Evolutionary conservation across 2,113 vertebrate species (phyloP), one percentile per base, ranked within the genome.

Genomic region (Zeus faber): DNA sequence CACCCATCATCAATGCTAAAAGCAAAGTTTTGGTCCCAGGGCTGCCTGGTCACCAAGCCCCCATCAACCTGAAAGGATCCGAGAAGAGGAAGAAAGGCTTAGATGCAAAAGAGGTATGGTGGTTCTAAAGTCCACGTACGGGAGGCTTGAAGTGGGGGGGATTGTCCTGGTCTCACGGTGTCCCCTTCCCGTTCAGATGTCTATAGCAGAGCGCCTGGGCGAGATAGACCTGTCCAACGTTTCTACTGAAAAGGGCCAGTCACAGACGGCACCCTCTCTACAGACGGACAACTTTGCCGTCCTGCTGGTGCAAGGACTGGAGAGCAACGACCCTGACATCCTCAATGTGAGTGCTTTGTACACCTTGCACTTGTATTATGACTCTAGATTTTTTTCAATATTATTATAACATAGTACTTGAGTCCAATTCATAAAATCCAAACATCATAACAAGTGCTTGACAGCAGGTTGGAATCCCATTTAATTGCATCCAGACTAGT

Each of bases 341-440:
- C 73, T 99, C 66, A 97, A 98, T 60, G 97, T 97, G 87, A 92
- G 95, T 62, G n/a, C n/a, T n/a, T n/a, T n/a, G n/a, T n/a, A n/a
- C n/a, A n/a, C n/a, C n/a, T n/a, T n/a, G n/a, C n/a, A n/a, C n/a
- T n/a, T n/a, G n/a, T n/a, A n/a, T n/a, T n/a, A n/a, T n/a, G n/a
- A n/a, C n/a, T n/a, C n/a, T n/a, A n/a, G n/a, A n/a, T n/a, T n/a
- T n/a, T n/a, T n/a, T n/a, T n/a, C n/a, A n/a, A n/a, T n/a, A n/a
- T n/a, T n/a, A n/a, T n/a, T n/a, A n/a, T n/a, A n/a, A n/a, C n/a
- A n/a, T n/a, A n/a, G n/a, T n/a, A n/a, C n/a, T n/a, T n/a, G n/a
- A n/a, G n/a, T n/a, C n/a, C n/a, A n/a, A n/a, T n/a, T n/a, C n/a
- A n/a, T n/a, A n/a, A n/a, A n/a, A n/a, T n/a, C n/a, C n/a, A n/a